Percentiles rank a stretch among this genome's conserved stretches.
phyloP scores from a whole-genome alignment of 2,113 vertebrate genomes.

The Phainopepla nitens region DNA sequence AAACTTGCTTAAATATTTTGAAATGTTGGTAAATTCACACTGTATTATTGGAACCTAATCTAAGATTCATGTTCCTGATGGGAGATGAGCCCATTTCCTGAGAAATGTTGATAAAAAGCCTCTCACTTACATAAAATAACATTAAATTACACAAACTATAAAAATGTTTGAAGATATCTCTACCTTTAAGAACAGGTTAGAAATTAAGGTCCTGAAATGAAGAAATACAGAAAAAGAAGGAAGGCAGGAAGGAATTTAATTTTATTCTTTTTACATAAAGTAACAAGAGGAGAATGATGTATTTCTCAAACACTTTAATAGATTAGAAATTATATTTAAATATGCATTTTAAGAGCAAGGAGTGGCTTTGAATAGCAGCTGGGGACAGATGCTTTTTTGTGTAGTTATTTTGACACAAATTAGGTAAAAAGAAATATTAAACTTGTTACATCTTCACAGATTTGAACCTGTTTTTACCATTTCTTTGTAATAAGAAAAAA shows the following conservation, averaged over 20 bases:
- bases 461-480: background rate
- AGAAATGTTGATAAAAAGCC: background rate
- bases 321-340: background rate
- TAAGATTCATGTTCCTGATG: background rate
- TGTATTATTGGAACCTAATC: background rate
- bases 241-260: accelerated
- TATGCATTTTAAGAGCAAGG: background rate
- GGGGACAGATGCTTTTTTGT: accelerated
- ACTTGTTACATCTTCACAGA: background rate
- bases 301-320: background rate
- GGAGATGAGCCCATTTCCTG: background rate
- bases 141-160: background rate
- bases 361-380: background rate
- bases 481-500: background rate
- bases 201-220: background rate
- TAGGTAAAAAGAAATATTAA: background rate
- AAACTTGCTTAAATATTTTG: background rate
- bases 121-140: background rate
- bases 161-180: background rate
- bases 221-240: background rate
- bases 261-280: background rate
- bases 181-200: background rate
- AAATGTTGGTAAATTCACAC: background rate
- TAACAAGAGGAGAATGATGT: accelerated
- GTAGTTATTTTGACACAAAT: background rate